Evolutionary conservation across 2,797 vertebrate genomes (phyloP), one percentile per base, ranked within the genome.

Genomic region (Anguilla obscura): DNA sequence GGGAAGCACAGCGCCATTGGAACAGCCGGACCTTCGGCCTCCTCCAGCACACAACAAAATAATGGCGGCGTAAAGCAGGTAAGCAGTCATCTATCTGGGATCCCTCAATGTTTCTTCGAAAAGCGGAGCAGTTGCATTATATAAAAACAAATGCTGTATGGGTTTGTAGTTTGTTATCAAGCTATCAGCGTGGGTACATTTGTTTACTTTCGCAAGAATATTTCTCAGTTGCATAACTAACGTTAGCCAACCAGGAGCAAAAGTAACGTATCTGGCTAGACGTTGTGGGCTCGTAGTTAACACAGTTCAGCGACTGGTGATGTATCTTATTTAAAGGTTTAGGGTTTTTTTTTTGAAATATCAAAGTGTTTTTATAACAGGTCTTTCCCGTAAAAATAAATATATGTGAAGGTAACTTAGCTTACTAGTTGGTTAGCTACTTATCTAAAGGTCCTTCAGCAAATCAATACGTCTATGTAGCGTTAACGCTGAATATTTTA

Each of bases 21-120:
- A 54, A 63, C 90, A 0, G 76, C 95, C 1, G 96, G 95, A 91
- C 94, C 96, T 30, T 95, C 97, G 83, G 89, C 96, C 48, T 96
- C 96, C 85, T 95, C 97, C 66, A 93, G 85, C 54, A 92, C 94
- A 3, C 96, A 95, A 91, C 96, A 97, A 93, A 96, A 96, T 93
- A 97, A 97, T 92, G 96, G 97, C 86, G 96, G 95, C 21, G 94
- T 95, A 0, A 96, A 97, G 92, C 97, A 98, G 97, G 97, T 97
- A 0, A n/a, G 91, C 86, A 24, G n/a, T 86, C 5, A 36, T 18
- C 10, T 30, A 24, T 66, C 18, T 48, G 21, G 79, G 40, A 50
- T 48, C 40, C 21, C 9, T 82, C 33, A 79, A 12, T 79, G 16
- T 79, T 33, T 79, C 74, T 79, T 79, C 21, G 33, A 21, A 16